phyloP scores from a whole-genome alignment of 2,888 invertebrate genomes.

The Neria commutata region DNA sequence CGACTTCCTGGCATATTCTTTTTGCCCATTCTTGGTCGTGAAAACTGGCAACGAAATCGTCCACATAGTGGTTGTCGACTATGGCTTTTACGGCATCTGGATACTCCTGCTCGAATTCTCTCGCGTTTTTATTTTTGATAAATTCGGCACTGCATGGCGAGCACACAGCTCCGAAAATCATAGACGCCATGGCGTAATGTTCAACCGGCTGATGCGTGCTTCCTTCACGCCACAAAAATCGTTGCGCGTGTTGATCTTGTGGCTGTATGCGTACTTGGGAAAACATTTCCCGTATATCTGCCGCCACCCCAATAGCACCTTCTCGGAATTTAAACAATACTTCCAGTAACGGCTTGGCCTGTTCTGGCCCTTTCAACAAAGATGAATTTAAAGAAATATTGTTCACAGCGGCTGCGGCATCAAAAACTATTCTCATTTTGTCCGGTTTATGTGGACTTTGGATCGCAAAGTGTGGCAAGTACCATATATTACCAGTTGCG shows the following conservation, averaged over 20 bases:
- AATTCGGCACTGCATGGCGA: constrained; percentile 34
- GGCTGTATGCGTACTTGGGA: constrained; percentile 4
- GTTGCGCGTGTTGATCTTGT: constrained; percentile 32
- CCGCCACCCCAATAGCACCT: constrained; percentile 18
- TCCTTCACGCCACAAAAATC: constrained; percentile 34
- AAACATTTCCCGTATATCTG: constrained; percentile 24
- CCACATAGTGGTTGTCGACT: constrained; percentile 25
- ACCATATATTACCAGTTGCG: constrained; percentile 32
- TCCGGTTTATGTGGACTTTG: constrained; percentile 39
- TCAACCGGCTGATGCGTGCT: constrained; percentile 19
- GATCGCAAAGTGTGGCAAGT: constrained; percentile 42
- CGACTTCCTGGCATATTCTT: constrained; percentile 14
- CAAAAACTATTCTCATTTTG: constrained; percentile 42
- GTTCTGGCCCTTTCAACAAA: constrained; percentile 45
- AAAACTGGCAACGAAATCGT: constrained; percentile 29
- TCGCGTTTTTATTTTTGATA: constrained; percentile 27
- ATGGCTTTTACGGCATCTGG: constrained; percentile 16
- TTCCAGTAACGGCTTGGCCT: constrained; percentile 11
- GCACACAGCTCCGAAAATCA: constrained; percentile 37
- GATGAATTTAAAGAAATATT: constrained; percentile 38
- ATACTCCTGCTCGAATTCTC: neutral
- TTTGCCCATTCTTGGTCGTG: constrained; percentile 13
- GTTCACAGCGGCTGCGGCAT: constrained; percentile 42
- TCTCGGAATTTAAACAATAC: constrained; percentile 21
- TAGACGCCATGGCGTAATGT: constrained; percentile 29